Percentiles rank a stretch among this genome's conserved stretches.
Conservation (phyloP, 1,140 invertebrate species). For the Drosophila nigromelanica region DNA sequence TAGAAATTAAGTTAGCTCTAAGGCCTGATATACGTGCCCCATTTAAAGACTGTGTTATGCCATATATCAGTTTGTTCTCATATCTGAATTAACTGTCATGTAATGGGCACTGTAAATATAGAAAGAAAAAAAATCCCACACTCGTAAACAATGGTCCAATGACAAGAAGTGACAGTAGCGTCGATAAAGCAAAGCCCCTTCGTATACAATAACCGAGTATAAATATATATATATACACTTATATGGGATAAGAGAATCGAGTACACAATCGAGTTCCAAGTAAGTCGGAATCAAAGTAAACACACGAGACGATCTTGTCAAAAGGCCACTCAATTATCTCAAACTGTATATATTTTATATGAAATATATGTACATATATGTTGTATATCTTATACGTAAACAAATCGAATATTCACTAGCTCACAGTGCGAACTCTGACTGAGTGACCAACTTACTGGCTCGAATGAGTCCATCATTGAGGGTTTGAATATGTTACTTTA, state of each 20-base stretch:
- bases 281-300: constrained; percentile 54
- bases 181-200: constrained; percentile 57
- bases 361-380: constrained; percentile 3
- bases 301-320: constrained; percentile 34
- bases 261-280: constrained; percentile 21
- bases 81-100: constrained; percentile 33
- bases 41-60: background rate
- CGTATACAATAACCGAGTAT: constrained; percentile 32
- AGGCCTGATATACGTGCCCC: background rate
- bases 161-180: constrained; percentile 69
- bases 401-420: constrained; percentile 26
- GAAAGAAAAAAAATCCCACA: constrained; percentile 9
- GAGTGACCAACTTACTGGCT: constrained; percentile 10
- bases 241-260: background rate
- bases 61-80: constrained; percentile 9
- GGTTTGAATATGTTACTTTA: background rate
- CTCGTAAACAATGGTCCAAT: constrained; percentile 67
- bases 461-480: constrained; percentile 1
- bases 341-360: constrained; percentile 6
- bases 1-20: too few relatives aligned
- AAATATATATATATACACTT: background rate
- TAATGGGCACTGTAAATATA: constrained; percentile 33
- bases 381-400: constrained; percentile 34
- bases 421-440: constrained; percentile 14
- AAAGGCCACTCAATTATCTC: constrained; percentile 35